Evolutionary conservation across 2,113 vertebrate genomes (phyloP).

Genomic region (Chloebia gouldiae): DNA sequence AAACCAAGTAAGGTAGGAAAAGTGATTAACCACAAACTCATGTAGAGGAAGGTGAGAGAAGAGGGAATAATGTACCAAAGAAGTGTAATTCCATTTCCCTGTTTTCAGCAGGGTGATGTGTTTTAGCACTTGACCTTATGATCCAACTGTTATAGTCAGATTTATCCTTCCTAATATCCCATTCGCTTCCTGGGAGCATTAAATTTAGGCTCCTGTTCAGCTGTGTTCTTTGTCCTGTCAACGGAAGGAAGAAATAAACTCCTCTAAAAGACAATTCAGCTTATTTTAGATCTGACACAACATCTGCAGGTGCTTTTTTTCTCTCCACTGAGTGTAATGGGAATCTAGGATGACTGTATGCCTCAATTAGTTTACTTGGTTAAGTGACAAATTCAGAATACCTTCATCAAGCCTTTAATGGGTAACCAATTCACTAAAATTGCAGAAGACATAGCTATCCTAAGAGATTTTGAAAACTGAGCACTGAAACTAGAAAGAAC

Average conservation of each 20-base stretch:
- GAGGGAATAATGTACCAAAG: background rate
- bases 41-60: background rate
- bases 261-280: slow-evolving; percentile 59
- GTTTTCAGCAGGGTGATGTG: slow-evolving; percentile 23
- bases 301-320: slow-evolving; percentile 26
- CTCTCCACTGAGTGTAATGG: background rate
- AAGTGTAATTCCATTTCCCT: slow-evolving; percentile 29
- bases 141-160: slow-evolving; percentile 30
- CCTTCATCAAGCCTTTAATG: background rate
- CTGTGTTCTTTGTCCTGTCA: slow-evolving; percentile 46
- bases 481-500: background rate
- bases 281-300: slow-evolving; percentile 56
- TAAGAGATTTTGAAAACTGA: background rate
- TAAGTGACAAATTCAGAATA: background rate
- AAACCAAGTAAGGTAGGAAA: background rate
- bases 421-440: background rate
- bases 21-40: background rate
- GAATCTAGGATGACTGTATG: background rate
- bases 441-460: background rate
- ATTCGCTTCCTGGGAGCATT: slow-evolving; percentile 35
- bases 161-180: slow-evolving; percentile 50
- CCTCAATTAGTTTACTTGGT: background rate
- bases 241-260: slow-evolving; percentile 40
- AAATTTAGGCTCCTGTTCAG: slow-evolving; percentile 47
- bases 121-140: slow-evolving; percentile 49